phyloP scores from a whole-genome alignment of 2,797 vertebrate genomes.

The Sandelia bainsii region DNA sequence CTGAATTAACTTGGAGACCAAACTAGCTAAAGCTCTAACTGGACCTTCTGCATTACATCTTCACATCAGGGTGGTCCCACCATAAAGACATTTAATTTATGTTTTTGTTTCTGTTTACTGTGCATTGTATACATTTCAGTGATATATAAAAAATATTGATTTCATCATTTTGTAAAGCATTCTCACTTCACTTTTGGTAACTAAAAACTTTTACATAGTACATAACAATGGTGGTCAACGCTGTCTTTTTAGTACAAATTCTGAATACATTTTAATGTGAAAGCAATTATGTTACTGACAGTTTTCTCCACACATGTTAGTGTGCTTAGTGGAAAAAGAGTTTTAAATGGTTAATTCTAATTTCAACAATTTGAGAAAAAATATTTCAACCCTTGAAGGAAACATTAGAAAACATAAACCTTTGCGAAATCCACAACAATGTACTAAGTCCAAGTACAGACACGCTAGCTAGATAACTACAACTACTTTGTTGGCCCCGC shows the following conservation, averaged over 20 bases:
- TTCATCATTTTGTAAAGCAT: neutral
- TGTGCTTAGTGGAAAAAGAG: neutral
- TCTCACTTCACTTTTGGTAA: neutral
- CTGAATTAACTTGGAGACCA: neutral
- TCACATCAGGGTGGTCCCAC: no score
- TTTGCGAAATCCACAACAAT: neutral
- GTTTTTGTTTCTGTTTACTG: no score
- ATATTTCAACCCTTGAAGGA: no score
- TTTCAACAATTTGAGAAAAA: no score
- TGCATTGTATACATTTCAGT: neutral
- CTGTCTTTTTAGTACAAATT: neutral
- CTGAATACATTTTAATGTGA: neutral
- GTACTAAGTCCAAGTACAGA: rapidly evolving
- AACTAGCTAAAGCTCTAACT: neutral
- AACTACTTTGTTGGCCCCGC: neutral
- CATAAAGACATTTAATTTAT: no score
- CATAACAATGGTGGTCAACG: neutral
- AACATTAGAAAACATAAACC: neutral
- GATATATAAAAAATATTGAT: neutral
- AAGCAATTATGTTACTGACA: neutral
- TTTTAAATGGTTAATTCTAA: neutral
- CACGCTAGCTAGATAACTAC: neutral
- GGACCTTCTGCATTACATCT: neutral
- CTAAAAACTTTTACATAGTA: neutral
- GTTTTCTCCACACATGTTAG: neutral